Evolutionary conservation across 92 coral and sea anemone genomes (phyloP).

Genomic region (Phymanthus crucifer): DNA sequence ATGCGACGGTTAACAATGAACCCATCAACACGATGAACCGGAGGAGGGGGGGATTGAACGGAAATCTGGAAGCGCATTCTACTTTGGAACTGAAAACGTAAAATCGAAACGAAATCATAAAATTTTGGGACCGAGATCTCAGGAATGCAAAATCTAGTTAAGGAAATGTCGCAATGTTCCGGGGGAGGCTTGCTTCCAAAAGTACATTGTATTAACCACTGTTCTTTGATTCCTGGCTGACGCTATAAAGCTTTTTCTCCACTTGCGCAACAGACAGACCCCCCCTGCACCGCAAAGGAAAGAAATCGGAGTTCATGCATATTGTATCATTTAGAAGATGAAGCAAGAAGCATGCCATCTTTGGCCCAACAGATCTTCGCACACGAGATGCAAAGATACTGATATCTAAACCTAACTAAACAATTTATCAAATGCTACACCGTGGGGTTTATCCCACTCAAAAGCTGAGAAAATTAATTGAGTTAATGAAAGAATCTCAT

Average conservation of each 20-base stretch:
- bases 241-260: not conserved
- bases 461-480: not conserved
- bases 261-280: not conserved
- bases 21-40: not conserved
- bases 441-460: not conserved
- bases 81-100: not conserved
- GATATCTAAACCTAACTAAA: not conserved
- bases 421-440: not conserved
- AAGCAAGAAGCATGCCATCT: not conserved
- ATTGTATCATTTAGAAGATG: not conserved
- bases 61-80: not conserved
- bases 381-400: not conserved
- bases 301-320: not conserved
- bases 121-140: not conserved
- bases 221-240: not conserved
- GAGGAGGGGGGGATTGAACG: not conserved
- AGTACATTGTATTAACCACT: not conserved
- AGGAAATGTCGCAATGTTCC: not conserved
- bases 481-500: not conserved
- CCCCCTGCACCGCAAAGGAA: not conserved
- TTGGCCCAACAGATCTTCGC: not conserved
- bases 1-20: constrained; percentile 4
- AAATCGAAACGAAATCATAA: not conserved
- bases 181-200: not conserved
- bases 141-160: not conserved